phyloP scores from a whole-genome alignment of 1,140 invertebrate species.

The Bombyx mori region DNA sequence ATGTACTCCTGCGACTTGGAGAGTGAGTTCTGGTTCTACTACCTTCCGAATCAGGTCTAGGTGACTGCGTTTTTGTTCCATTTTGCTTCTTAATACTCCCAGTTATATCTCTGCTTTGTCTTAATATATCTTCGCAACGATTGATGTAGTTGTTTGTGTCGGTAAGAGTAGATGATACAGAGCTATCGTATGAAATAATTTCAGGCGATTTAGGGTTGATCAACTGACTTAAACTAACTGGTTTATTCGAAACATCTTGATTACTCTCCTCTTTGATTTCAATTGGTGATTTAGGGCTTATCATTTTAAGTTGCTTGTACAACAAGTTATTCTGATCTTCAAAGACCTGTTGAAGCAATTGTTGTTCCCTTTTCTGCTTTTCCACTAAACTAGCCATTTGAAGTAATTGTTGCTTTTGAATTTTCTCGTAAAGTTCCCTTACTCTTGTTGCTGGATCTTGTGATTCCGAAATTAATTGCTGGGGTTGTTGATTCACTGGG shows the following conservation, averaged over 20 bases:
- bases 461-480: constrained; percentile 23
- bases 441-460: constrained; percentile 51
- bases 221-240: constrained; percentile 57
- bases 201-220: constrained; percentile 43
- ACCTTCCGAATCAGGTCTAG: constrained; percentile 19
- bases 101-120: constrained; percentile 52
- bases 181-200: constrained; percentile 22
- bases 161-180: constrained; percentile 38
- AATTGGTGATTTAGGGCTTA: constrained; percentile 48
- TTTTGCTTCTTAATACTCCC: constrained; percentile 37
- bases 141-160: constrained; percentile 51
- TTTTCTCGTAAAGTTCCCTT: constrained; percentile 64
- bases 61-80: constrained; percentile 19
- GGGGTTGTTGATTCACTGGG: background rate
- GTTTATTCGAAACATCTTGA: constrained; percentile 29
- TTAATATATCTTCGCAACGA: constrained; percentile 47
- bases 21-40: constrained; percentile 34
- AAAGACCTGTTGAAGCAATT: constrained; percentile 73
- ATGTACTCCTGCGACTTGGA: constrained; percentile 28
- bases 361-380: constrained; percentile 73
- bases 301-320: constrained; percentile 71
- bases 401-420: constrained; percentile 74
- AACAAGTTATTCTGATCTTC: constrained; percentile 74
- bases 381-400: constrained; percentile 73
- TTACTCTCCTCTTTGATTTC: constrained; percentile 47